Conservation (phyloP, 2,888 invertebrate species). For the Dilophus febrilis region DNA sequence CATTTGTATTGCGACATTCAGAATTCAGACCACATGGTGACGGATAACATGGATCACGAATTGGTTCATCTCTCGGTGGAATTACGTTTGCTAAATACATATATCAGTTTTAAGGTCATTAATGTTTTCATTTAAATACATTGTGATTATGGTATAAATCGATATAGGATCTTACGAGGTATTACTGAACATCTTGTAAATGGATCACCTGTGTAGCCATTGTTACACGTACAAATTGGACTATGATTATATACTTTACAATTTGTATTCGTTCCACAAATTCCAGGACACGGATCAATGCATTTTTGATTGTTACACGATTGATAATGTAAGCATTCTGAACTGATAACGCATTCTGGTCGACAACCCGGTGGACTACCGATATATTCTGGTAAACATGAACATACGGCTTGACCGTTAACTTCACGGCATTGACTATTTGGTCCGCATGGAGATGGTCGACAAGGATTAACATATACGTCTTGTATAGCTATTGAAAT, state of each 20-base stretch:
- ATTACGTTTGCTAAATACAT: too few species aligned
- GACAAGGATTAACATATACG: conserved; percentile 37
- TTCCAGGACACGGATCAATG: conserved; percentile 53
- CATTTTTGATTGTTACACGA: conserved; percentile 67
- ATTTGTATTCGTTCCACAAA: conserved; percentile 45
- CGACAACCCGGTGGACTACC: conserved; percentile 64
- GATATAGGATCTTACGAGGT: conserved; percentile 25
- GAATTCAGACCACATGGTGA: conserved; percentile 52
- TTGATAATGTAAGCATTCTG: conserved; percentile 53
- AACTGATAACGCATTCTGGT: conserved; percentile 61
- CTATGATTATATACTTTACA: conserved; percentile 64
- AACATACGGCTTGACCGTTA: conserved; percentile 58
- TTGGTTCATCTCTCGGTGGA: conserved; percentile 21
- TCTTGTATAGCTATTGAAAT: too few species aligned
- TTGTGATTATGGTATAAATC: too few species aligned
- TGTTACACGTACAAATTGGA: conserved; percentile 56
- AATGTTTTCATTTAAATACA: too few species aligned
- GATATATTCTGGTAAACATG: conserved; percentile 51
- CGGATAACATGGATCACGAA: conserved; percentile 45
- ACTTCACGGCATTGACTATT: conserved; percentile 56
- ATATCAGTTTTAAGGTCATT: too few species aligned
- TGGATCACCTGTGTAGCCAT: conserved; percentile 54
- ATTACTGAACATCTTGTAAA: conserved; percentile 47
- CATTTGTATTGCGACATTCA: conserved; percentile 41
- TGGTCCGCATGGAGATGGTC: conserved; percentile 56